Percentiles rank a stretch among this genome's conserved stretches.
Conservation (phyloP, 2,113 vertebrate species). For the Prolemur simus region DNA sequence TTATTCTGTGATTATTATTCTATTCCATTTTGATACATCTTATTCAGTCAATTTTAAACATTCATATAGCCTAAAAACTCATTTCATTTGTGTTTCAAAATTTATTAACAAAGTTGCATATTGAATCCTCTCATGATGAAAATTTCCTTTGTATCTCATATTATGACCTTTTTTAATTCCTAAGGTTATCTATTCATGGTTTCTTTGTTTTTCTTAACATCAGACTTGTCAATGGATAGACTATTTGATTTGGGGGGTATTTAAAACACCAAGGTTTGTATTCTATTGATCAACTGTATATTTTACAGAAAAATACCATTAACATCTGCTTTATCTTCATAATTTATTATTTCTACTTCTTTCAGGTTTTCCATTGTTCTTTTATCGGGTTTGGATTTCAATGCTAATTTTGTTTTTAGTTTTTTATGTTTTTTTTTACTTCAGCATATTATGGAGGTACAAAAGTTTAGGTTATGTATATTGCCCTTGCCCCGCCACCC, state of each 20-base stretch:
- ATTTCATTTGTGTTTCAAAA: neutral
- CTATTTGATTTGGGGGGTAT: neutral
- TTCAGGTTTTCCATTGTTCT: neutral
- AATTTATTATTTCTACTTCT: neutral
- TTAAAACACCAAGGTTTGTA: slow-evolving; percentile 2
- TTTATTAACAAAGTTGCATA: neutral
- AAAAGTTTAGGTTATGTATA: no score
- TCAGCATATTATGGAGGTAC: no score
- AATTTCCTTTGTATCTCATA: neutral
- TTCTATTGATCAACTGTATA: neutral
- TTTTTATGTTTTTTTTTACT: no score
- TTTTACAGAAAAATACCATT: neutral
- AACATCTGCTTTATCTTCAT: neutral
- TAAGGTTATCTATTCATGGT: neutral
- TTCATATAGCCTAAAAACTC: neutral
- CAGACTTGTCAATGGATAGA: neutral
- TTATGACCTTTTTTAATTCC: neutral
- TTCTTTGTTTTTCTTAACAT: slow-evolving; percentile 2
- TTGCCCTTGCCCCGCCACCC: no score
- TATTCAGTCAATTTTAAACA: neutral
- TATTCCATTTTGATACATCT: neutral
- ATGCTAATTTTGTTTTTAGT: neutral
- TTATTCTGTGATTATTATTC: neutral
- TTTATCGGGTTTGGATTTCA: neutral
- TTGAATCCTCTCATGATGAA: neutral